Percentiles rank a stretch among this genome's conserved stretches.
phyloP scores from a whole-genome alignment of 2,797 vertebrate species.

The Enteromius thamalakanensis region DNA sequence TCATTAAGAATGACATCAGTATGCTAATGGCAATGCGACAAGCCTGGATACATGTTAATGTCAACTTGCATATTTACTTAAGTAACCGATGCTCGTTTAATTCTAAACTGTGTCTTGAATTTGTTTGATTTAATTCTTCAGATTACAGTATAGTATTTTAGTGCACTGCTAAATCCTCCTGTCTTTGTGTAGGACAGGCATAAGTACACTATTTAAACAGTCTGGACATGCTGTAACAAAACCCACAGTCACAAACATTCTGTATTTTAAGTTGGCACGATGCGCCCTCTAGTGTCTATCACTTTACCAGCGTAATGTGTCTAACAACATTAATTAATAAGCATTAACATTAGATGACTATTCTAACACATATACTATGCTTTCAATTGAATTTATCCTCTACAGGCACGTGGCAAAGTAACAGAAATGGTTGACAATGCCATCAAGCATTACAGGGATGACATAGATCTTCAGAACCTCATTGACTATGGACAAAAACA shows the following conservation, averaged over 20 bases:
- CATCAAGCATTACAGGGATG: conserved; percentile 90
- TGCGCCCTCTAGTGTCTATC: conserved; percentile 60
- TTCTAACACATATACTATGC: neutral
- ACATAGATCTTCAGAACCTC: conserved; percentile 93
- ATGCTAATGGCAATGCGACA: neutral
- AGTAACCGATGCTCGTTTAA: neutral
- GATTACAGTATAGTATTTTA: neutral
- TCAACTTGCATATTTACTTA: neutral
- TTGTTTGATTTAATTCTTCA: conserved; percentile 2
- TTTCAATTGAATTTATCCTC: conserved; percentile 3
- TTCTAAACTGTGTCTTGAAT: neutral
- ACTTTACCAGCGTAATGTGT: neutral
- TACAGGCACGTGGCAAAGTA: conserved; percentile 85
- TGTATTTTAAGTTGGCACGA: neutral
- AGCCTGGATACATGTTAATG: neutral
- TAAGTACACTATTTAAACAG: neutral
- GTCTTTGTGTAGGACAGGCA: neutral
- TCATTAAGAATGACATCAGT: neutral
- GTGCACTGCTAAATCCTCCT: neutral
- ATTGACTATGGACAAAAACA: conserved; percentile 94
- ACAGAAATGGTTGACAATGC: conserved; percentile 84
- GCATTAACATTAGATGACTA: neutral
- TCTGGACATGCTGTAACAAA: conserved; percentile 15
- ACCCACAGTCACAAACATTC: neutral
- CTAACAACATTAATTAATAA: neutral